Conservation (phyloP, 1,140 invertebrate species). For the Ooceraea biroi region DNA sequence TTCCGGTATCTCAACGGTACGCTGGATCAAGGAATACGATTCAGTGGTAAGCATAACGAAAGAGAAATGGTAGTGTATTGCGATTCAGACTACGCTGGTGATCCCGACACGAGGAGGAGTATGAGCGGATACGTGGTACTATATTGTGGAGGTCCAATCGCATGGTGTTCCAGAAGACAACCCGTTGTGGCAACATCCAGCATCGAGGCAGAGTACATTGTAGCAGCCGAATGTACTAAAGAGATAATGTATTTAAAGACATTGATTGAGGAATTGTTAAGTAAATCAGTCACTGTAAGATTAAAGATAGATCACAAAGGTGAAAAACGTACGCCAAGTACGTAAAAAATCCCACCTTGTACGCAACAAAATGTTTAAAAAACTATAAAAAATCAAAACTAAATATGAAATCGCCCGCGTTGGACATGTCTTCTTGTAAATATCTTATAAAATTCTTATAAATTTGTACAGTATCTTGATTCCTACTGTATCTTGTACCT, state of each 20-base stretch:
- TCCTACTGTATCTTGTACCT: too few relatives aligned
- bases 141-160: slow-evolving; percentile 8
- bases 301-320: slow-evolving; percentile 31
- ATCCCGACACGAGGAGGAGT: neutral
- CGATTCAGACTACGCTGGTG: slow-evolving; percentile 1
- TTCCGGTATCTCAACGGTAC: slow-evolving; percentile 13
- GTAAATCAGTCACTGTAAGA: neutral
- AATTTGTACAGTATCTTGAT: too few relatives aligned
- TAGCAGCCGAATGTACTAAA: slow-evolving; percentile 9
- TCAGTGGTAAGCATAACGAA: neutral
- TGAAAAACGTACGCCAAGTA: too few relatives aligned
- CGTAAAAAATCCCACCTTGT: too few relatives aligned
- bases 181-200: neutral
- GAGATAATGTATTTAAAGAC: slow-evolving; percentile 3
- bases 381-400: too few relatives aligned
- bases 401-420: too few relatives aligned
- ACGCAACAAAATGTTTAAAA: too few relatives aligned
- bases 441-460: too few relatives aligned
- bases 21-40: neutral
- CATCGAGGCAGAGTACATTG: slow-evolving; percentile 22
- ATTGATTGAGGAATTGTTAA: neutral
- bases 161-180: slow-evolving; percentile 15
- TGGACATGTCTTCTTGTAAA: too few relatives aligned
- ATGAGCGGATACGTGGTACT: slow-evolving; percentile 26
- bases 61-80: slow-evolving; percentile 1